Evolutionary conservation across 1,140 invertebrate species (phyloP).

Genomic region (Scaptodrosophila lebanonensis): DNA sequence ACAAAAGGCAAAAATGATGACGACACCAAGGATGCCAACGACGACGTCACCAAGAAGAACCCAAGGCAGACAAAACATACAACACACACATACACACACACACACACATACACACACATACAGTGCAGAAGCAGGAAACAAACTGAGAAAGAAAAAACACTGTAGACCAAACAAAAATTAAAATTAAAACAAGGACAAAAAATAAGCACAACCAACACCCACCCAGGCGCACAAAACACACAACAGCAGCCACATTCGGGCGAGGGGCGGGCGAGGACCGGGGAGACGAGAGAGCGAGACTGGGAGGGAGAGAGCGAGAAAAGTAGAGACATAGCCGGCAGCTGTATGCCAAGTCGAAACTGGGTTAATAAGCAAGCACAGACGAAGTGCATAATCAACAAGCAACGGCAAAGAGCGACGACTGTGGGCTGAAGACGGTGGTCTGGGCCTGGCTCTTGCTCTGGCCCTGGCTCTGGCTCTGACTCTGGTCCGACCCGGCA

Average conservation of each 20-base stretch:
- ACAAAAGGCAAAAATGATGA: conserved; percentile 65
- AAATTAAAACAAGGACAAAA: conserved; percentile 74
- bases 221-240: conserved; percentile 1
- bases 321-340: conserved; percentile 38
- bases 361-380: conserved; percentile 68
- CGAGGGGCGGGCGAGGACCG: not conserved
- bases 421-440: not conserved
- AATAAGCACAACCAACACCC: conserved; percentile 45
- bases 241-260: not conserved
- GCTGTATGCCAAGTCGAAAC: conserved; percentile 55
- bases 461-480: not conserved
- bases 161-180: conserved; percentile 75
- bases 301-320: not conserved
- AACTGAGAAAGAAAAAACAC: conserved; percentile 42
- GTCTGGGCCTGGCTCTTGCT: no score
- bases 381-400: conserved; percentile 69
- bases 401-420: conserved; percentile 17
- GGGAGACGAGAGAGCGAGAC: not conserved
- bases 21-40: conserved; percentile 44
- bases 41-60: conserved; percentile 53
- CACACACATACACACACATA: no score
- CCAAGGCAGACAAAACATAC: conserved; percentile 6
- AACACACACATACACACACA: no score
- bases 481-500: conserved; percentile 1
- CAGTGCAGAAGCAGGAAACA: not conserved